These are phyloP conservation scores for Crotalus tigris DNA, from an alignment of 2,113 vertebrate species.

Conservation along the genomic window DNA sequence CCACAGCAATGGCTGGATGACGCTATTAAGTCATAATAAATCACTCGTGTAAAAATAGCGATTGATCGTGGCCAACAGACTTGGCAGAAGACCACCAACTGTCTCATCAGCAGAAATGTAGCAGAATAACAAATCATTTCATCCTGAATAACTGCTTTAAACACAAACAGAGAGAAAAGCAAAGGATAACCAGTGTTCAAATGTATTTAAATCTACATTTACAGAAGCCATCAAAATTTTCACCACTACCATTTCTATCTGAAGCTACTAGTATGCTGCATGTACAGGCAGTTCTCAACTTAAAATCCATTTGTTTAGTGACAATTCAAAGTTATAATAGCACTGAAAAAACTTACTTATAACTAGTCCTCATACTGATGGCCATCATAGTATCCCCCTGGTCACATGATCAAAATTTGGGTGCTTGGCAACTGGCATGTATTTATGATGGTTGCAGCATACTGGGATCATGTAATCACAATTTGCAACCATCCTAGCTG, in stretches of 20 bases:
- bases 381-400: too few relatives aligned
- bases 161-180: background rate
- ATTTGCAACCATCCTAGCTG: too few relatives aligned
- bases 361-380: too few relatives aligned
- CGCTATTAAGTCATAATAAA: background rate
- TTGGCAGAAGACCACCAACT: background rate
- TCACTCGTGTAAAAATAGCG: background rate
- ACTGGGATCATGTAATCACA: too few relatives aligned
- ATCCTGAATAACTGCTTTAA: background rate
- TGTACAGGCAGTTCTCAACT: too few relatives aligned
- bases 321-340: too few relatives aligned
- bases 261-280: too few relatives aligned
- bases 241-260: background rate
- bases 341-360: too few relatives aligned
- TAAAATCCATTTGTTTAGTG: too few relatives aligned
- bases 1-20: background rate
- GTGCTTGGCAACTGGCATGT: too few relatives aligned
- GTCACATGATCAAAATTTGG: too few relatives aligned
- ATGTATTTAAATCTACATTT: background rate
- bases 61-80: constrained; percentile 34
- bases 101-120: constrained; percentile 25
- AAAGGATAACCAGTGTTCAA: background rate
- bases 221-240: background rate
- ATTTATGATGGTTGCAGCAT: too few relatives aligned
- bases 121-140: background rate